Percentiles rank a stretch among this genome's conserved stretches.
Evolutionary conservation across 1,140 invertebrate genomes (phyloP).

Genomic region (Pseudomyrmex pallidus): DNA sequence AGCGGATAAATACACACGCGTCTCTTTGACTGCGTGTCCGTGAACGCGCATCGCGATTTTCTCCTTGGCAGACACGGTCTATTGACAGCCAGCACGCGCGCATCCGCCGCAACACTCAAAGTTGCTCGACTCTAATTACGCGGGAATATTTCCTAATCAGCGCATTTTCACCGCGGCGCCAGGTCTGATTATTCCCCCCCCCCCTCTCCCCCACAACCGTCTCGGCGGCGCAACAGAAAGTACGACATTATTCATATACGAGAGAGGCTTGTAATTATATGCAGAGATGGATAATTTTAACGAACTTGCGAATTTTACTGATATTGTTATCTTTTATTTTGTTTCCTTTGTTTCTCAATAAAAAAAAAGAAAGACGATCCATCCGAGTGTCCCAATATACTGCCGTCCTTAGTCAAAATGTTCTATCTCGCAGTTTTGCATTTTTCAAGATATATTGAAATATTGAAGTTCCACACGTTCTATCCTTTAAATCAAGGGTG

Average conservation of each 20-base stretch:
- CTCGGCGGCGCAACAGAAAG: constrained; percentile 17
- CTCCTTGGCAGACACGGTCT: constrained; percentile 66
- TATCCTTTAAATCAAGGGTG: too few relatives aligned
- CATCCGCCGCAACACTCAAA: constrained; percentile 67
- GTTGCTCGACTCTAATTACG: constrained; percentile 77
- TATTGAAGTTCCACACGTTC: too few relatives aligned
- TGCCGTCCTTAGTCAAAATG: too few relatives aligned
- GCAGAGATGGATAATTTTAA: neutral
- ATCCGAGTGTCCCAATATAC: neutral
- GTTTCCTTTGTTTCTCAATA: too few relatives aligned
- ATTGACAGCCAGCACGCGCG: constrained; percentile 71
- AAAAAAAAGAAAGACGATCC: too few relatives aligned
- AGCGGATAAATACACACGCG: constrained; percentile 53
- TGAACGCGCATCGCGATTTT: constrained; percentile 65
- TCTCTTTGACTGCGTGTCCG: constrained; percentile 16
- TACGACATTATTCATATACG: constrained; percentile 33
- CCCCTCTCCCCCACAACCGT: neutral
- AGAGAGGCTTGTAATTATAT: constrained; percentile 28
- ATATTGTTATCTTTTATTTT: neutral
- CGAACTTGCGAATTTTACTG: neutral
- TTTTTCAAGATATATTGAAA: too few relatives aligned
- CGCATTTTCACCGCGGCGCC: constrained; percentile 73
- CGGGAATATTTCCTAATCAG: constrained; percentile 80
- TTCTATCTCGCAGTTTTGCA: too few relatives aligned
- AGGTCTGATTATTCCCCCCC: constrained; percentile 37